Percentiles rank a stretch among this genome's conserved stretches.
These are phyloP conservation scores for Parazoanthus swiftii DNA, from an alignment of 92 coral and sea anemone genomes.

Conservation along the genomic window DNA sequence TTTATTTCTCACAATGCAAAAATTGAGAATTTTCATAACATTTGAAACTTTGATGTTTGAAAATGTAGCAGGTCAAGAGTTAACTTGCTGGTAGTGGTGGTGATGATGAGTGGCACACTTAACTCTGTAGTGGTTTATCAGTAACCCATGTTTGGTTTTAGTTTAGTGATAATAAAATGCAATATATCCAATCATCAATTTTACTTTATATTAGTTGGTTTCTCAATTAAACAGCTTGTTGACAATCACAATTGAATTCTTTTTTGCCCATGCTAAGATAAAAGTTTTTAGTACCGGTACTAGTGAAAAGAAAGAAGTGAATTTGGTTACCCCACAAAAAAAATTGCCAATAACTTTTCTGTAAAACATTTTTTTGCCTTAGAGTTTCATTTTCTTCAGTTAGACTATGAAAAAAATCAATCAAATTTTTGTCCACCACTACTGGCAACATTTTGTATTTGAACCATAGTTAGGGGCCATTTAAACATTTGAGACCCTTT, in stretches of 20 bases:
- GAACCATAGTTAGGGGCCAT: neutral
- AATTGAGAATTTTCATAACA: too few relatives aligned
- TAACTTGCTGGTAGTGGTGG: constrained; percentile 25
- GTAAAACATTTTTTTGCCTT: too few relatives aligned
- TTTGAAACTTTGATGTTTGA: too few relatives aligned
- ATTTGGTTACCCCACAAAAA: neutral
- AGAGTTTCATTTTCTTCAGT: neutral
- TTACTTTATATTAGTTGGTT: neutral
- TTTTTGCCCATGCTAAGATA: neutral
- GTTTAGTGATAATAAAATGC: neutral
- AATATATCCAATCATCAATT: neutral
- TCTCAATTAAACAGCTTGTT: neutral
- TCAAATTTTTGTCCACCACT: neutral
- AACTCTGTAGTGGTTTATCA: neutral
- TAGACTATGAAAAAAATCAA: neutral
- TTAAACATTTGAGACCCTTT: neutral
- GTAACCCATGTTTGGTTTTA: neutral
- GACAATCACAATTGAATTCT: neutral
- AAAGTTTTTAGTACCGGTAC: neutral
- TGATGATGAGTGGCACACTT: neutral
- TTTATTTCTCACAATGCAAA: too few relatives aligned
- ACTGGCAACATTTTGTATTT: neutral
- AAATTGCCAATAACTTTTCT: too few relatives aligned
- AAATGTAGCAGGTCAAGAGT: too few relatives aligned
- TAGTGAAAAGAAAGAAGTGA: too few relatives aligned